phyloP scores from a whole-genome alignment of 2,113 vertebrate species.

The Eidolon helvum region DNA sequence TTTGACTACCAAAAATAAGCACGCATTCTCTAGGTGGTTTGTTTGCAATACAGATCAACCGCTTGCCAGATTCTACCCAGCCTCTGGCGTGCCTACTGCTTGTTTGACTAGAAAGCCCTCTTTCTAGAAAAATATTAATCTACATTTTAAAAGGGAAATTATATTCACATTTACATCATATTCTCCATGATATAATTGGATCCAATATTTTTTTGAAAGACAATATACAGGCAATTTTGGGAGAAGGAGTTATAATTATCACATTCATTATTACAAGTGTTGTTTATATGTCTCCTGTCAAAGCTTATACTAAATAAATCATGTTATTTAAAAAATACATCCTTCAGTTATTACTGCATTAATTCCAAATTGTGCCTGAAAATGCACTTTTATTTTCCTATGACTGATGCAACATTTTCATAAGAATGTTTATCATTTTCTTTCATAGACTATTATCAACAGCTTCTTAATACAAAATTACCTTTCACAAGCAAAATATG shows the following conservation, averaged over 20 bases:
- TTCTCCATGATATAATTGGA: background rate
- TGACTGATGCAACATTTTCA: background rate
- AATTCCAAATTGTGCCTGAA: slow-evolving; percentile 13
- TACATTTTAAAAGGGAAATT: background rate
- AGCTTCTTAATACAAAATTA: background rate
- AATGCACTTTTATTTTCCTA: slow-evolving; percentile 20
- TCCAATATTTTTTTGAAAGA: background rate
- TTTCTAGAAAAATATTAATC: background rate
- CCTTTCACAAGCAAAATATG: background rate
- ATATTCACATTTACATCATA: background rate
- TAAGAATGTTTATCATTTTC: background rate
- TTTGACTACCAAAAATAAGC: slow-evolving; percentile 26
- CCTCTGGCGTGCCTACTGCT: background rate
- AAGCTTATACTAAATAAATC: background rate
- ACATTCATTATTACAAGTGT: background rate
- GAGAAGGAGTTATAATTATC: background rate
- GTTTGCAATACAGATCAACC: background rate
- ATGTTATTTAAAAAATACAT: background rate
- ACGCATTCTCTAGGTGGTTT: background rate
- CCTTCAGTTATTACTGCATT: slow-evolving; percentile 3
- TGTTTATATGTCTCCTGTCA: background rate
- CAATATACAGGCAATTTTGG: background rate
- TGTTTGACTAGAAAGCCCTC: slow-evolving; percentile 17
- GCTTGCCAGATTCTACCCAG: background rate
- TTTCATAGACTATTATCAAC: background rate